A percentile compares a stretch with the other conserved stretches of the same genome.
These are phyloP conservation scores for Xenopus petersii DNA, from an alignment of 2,797 vertebrate species.

Conservation along the genomic window DNA sequence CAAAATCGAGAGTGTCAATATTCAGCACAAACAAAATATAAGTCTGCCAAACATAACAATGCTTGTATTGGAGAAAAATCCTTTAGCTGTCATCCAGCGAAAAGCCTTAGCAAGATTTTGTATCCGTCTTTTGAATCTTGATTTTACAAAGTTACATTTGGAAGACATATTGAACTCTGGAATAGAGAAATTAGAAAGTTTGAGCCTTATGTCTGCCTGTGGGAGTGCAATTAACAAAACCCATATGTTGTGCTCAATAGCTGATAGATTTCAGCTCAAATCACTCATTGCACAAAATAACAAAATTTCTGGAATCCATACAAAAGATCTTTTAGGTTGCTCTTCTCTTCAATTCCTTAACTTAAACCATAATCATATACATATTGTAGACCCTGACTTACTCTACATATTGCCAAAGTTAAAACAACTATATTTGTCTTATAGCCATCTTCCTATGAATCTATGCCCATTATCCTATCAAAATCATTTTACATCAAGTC, in stretches of 20 bases:
- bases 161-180: background rate
- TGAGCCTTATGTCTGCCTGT: background rate
- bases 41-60: background rate
- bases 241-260: background rate
- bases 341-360: background rate
- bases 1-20: background rate
- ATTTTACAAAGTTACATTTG: background rate
- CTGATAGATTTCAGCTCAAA: background rate
- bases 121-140: background rate
- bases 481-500: background rate
- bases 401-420: background rate
- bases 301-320: background rate
- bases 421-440: background rate
- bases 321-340: background rate
- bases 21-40: background rate
- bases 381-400: background rate
- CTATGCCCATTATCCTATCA: background rate
- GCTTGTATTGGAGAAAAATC: background rate
- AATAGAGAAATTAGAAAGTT: background rate
- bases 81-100: background rate
- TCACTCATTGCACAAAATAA: background rate
- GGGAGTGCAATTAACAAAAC: background rate
- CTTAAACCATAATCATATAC: conserved; percentile 2
- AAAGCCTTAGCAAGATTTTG: background rate
- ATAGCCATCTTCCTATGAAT: background rate